These are phyloP conservation scores for Arrhamphus sclerolepis DNA, from an alignment of 2,797 vertebrate species.

Conservation along the genomic window DNA sequence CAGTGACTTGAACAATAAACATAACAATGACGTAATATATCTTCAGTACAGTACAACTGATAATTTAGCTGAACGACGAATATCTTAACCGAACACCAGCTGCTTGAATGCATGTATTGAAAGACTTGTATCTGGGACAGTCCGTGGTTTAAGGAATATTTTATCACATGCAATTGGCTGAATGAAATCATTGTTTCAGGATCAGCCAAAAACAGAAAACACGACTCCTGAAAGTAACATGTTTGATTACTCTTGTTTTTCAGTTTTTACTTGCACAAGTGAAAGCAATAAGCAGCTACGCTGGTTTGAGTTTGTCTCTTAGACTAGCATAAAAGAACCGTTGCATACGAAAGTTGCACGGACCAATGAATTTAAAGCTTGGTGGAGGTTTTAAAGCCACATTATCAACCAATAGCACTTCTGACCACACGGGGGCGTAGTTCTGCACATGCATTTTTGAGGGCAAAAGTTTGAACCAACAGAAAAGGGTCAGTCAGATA, in stretches of 20 bases:
- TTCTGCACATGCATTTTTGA: no score
- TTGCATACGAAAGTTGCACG: not conserved
- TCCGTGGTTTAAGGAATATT: constrained; percentile 14
- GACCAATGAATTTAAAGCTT: no score
- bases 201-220: constrained; percentile 23
- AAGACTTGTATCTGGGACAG: constrained; percentile 29
- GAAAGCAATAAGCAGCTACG: not conserved
- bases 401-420: no score
- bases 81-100: constrained; percentile 18
- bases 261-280: not conserved
- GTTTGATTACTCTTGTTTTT: not conserved
- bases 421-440: no score
- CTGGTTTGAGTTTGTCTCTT: not conserved
- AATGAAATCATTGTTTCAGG: constrained; percentile 40
- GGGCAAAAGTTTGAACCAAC: no score
- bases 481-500: no score
- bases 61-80: constrained; percentile 22
- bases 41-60: not conserved
- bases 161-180: constrained; percentile 14
- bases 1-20: constrained; percentile 66
- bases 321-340: not conserved
- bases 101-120: constrained; percentile 29
- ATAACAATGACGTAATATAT: constrained; percentile 60
- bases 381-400: no score
- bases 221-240: not conserved